phyloP scores from a whole-genome alignment of 1,140 invertebrate species.

The Campoletis sonorensis region DNA sequence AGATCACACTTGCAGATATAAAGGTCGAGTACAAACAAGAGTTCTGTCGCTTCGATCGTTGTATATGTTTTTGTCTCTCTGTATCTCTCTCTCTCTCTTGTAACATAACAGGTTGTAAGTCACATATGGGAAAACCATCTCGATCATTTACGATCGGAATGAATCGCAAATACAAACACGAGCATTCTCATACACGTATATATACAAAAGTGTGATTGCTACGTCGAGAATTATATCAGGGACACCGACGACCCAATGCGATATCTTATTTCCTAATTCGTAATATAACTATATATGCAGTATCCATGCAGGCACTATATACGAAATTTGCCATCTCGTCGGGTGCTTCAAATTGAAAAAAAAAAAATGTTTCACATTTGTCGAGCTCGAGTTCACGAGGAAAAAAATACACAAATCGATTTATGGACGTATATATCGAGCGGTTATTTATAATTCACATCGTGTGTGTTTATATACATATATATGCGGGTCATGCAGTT shows the following conservation, averaged over 20 bases:
- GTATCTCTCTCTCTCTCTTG: neutral
- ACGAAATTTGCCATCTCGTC: neutral
- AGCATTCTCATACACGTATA: neutral
- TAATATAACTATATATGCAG: neutral
- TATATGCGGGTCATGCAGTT: no score
- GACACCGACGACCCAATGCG: neutral
- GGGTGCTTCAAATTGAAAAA: no score
- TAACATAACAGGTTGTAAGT: neutral
- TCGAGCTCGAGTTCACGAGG: no score
- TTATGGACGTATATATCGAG: no score
- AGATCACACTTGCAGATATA: neutral
- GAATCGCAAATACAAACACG: neutral
- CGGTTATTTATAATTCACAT: no score
- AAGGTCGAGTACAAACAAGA: neutral
- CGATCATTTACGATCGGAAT: constrained; percentile 4
- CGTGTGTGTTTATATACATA: no score
- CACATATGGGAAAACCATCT: neutral
- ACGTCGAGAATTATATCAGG: neutral
- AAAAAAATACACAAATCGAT: no score
- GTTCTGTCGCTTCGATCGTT: neutral
- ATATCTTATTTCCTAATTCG: constrained; percentile 14
- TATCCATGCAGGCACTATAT: neutral
- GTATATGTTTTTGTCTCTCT: neutral
- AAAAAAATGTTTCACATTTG: no score
- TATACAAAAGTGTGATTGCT: neutral